Conservation (phyloP, 2,797 vertebrate genomes). For the Poeciliopsis infans region DNA sequence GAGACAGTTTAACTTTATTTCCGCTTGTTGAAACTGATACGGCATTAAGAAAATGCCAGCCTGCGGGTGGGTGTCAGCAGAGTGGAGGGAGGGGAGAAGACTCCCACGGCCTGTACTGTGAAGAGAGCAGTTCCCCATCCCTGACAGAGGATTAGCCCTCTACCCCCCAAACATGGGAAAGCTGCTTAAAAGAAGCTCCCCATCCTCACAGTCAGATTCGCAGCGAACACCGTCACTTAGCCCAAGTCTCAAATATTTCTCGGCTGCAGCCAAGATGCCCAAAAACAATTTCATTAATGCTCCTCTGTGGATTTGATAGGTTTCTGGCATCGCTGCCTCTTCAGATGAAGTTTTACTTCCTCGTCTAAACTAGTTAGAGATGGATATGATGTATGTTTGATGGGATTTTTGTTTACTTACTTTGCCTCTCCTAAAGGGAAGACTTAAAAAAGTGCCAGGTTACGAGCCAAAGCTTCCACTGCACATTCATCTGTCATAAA, state of each 20-base stretch:
- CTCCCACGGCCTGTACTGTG: slow-evolving; percentile 79
- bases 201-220: slow-evolving; percentile 75
- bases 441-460: slow-evolving; percentile 62
- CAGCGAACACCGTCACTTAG: slow-evolving; percentile 72
- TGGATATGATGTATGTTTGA: slow-evolving; percentile 75
- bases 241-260: slow-evolving; percentile 72
- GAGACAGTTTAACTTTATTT: slow-evolving; percentile 83
- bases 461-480: slow-evolving; percentile 63
- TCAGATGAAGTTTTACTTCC: slow-evolving; percentile 75
- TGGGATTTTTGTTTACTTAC: slow-evolving; percentile 74
- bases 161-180: slow-evolving; percentile 83
- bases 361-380: slow-evolving; percentile 73
- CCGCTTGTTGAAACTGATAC: slow-evolving; percentile 85
- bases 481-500: slow-evolving; percentile 46
- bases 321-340: slow-evolving; percentile 73
- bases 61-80: slow-evolving; percentile 79
- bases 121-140: slow-evolving; percentile 80
- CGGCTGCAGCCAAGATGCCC: slow-evolving; percentile 76
- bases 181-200: slow-evolving; percentile 80
- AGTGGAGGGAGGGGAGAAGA: slow-evolving; percentile 78
- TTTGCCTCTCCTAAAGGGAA: slow-evolving; percentile 61
- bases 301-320: slow-evolving; percentile 74
- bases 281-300: slow-evolving; percentile 80
- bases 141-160: slow-evolving; percentile 84
- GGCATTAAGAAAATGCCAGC: slow-evolving; percentile 84